phyloP scores from a whole-genome alignment of 2,797 vertebrate genomes.

The Corythornis leucogaster region DNA sequence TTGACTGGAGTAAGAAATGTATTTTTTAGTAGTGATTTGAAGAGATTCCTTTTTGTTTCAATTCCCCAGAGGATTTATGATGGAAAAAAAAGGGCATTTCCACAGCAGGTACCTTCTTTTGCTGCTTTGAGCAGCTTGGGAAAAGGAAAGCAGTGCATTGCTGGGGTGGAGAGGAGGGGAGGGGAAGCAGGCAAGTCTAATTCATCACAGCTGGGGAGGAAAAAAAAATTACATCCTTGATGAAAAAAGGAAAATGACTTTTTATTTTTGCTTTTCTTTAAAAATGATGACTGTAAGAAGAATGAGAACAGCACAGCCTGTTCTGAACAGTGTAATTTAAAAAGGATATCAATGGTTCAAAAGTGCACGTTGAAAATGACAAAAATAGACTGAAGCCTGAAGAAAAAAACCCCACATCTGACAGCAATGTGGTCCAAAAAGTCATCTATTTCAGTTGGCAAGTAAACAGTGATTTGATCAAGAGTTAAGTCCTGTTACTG shows the following conservation, averaged over 20 bases:
- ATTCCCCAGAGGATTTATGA: not conserved
- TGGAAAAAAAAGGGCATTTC: not conserved
- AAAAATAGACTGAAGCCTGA: slow-evolving; percentile 8
- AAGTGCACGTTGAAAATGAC: not conserved
- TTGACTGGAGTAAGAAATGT: not conserved
- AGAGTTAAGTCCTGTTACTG: not conserved
- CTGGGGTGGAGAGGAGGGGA: not conserved
- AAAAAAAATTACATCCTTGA: slow-evolving; percentile 42
- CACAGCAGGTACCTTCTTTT: slow-evolving; percentile 9
- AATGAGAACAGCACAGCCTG: slow-evolving; percentile 45
- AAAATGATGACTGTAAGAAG: not conserved
- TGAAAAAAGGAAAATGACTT: not conserved
- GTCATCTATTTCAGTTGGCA: not conserved
- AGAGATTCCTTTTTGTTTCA: not conserved
- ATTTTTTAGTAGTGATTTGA: not conserved
- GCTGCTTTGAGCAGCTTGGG: slow-evolving; percentile 24
- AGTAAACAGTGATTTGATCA: not conserved
- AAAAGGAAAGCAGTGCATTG: not conserved
- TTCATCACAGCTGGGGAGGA: slow-evolving; percentile 45
- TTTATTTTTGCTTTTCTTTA: no score
- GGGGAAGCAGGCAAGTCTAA: slow-evolving; percentile 36
- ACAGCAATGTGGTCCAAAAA: not conserved
- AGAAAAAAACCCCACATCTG: not conserved
- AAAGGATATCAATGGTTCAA: slow-evolving; percentile 22
- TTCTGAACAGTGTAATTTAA: not conserved